Base-by-base conservation (phyloP, 2,888 invertebrate genomes). In the Antitype chi region DNA sequence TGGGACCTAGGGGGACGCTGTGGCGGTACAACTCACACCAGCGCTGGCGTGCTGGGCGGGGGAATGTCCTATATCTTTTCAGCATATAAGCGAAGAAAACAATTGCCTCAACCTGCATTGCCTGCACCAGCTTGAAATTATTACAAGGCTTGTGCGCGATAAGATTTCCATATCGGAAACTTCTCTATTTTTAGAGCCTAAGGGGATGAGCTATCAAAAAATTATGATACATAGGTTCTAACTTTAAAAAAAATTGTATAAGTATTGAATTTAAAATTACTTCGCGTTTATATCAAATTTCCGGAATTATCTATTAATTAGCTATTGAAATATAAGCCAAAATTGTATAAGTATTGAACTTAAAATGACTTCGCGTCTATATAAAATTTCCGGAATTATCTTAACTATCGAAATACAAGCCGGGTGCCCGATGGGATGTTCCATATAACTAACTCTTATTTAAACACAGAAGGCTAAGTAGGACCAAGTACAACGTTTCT, bases 11-110 rank as follows among this genome's bases (percentile, higher is more conserved):
- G 74, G 57, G 78, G 81, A 59, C 57, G 57, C 63, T 73, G 78
- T 28, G 74, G 63, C 49, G 72, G 52, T n/a, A 28, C 20, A 25
- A 17, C 69, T 64, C 76, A 80, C 69, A 62, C 74, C 64, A 69
- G 23, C 43, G 28, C 63, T 66, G 69, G 53, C 63, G 20, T 78
- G 71, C 82, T 67, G 32, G 52, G n/a, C 43, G 49, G 53, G 57
- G 28, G 38, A 38, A 68, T 82, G 75, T 55, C 43, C 69, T 81
- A 69, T 70, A 69, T 64, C 47, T 68, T 73, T 85, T 71, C 47
- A 60, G 57, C 57, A 43, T 55, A 55, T 69, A 38, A 38, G 38
- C n/a, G 23, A 57, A 32, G 49, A 28, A 38, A 68, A 63, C 28
- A 76, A 67, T 38, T 62, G 25, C 4, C n/a, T 78, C 70, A 64